Evolutionary conservation across 2,113 vertebrate genomes (phyloP).

Genomic region (Rhinoderma darwinii): DNA sequence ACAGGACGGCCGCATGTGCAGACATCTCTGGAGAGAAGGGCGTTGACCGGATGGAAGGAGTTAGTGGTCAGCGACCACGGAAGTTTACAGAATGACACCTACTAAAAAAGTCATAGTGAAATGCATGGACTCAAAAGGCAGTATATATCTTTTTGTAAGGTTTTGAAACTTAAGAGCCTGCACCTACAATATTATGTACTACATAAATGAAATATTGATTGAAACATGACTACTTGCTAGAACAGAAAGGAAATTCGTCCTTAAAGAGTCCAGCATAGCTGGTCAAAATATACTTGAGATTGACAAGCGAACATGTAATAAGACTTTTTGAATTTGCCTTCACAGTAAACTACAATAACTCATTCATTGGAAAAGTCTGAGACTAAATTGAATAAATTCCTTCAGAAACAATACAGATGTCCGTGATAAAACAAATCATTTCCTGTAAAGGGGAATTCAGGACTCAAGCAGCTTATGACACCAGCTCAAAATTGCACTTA

Average conservation of each 20-base stretch:
- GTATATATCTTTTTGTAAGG: background rate
- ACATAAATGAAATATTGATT: slow-evolving; percentile 43
- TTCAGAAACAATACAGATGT: slow-evolving; percentile 44
- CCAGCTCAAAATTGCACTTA: background rate
- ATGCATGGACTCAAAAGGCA: too few species aligned
- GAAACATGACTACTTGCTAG: slow-evolving; percentile 37
- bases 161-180: background rate
- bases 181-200: background rate
- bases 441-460: slow-evolving; percentile 23
- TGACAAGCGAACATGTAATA: slow-evolving; percentile 42
- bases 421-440: slow-evolving; percentile 30
- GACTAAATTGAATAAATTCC: slow-evolving; percentile 56
- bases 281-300: slow-evolving; percentile 36
- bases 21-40: too few species aligned
- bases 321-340: slow-evolving; percentile 54
- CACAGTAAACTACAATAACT: slow-evolving; percentile 23
- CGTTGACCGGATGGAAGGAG: too few species aligned
- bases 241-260: slow-evolving; percentile 22
- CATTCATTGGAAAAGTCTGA: slow-evolving; percentile 55
- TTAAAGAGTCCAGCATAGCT: slow-evolving; percentile 11
- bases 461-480: background rate
- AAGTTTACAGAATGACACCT: too few species aligned
- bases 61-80: too few species aligned
- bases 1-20: too few species aligned
- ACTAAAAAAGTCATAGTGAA: too few species aligned